phyloP scores from a whole-genome alignment of 2,888 invertebrate genomes.

The Mactromeris polynyma region DNA sequence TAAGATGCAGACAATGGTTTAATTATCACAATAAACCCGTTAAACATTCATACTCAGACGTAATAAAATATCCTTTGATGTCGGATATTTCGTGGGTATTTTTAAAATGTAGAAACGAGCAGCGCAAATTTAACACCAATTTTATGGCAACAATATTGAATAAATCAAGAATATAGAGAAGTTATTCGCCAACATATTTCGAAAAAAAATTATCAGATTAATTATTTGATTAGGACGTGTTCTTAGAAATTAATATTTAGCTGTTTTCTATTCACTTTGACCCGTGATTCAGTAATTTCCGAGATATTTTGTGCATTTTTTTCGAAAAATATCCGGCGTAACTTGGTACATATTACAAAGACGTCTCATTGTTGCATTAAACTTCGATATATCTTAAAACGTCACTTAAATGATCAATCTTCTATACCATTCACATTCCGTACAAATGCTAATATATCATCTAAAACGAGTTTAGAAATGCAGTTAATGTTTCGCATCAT shows the following conservation, averaged over 20 bases:
- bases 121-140: not conserved
- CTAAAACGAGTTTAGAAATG: not conserved
- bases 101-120: not conserved
- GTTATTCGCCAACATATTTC: not conserved
- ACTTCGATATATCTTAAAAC: constrained; percentile 1
- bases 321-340: not conserved
- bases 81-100: not conserved
- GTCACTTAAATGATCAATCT: not conserved
- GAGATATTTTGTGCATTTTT: too few relatives aligned
- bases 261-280: too few relatives aligned
- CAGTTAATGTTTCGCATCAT: constrained; percentile 4
- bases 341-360: not conserved
- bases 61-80: constrained; percentile 8
- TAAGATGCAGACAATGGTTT: constrained; percentile 2
- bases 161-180: not conserved
- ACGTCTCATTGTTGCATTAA: not conserved
- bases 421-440: not conserved
- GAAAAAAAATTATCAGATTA: too few relatives aligned
- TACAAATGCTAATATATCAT: not conserved
- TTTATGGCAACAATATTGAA: constrained; percentile 10
- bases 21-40: not conserved
- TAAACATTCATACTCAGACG: constrained; percentile 5
- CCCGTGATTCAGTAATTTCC: too few relatives aligned
- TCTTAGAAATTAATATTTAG: too few relatives aligned
- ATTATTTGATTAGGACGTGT: too few relatives aligned